Evolutionary conservation across 2,888 invertebrate species (phyloP), one percentile per base, ranked within the genome.

Genomic region (Homarus gammarus): DNA sequence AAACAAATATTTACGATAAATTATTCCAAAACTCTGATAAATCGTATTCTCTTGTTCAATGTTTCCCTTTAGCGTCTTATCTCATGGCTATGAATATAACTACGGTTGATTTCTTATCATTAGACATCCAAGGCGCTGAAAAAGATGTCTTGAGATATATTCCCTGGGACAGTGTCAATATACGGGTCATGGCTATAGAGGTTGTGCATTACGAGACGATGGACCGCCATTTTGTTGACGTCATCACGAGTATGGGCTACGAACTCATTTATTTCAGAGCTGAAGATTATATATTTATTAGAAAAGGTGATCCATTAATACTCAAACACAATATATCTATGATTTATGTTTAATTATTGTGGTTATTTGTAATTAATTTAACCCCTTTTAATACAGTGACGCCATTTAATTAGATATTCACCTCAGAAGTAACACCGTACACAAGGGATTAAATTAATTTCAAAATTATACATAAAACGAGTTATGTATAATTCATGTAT

Each of bases 51-150:
- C 15, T 38, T n/a, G 64, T 61, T 27, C 87, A 87, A n/a, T 87
- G 87, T 33, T 79, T 79, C 27, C 87, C 87, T 22, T 51, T 87
- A 0, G 40, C 22, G 1, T 81, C 87, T 10, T 79, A 49, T 38
- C 18, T 87, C 8, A 22, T 64, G 51, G 87, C 87, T 3, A 49
- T 87, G 33, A 79, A 87, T 61, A 36, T 49, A 15, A 38, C 31
- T 31, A 72, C 36, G 15, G 49, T 87, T 10, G 79, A 87, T 70
- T 79, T 87, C 68, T 70, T 87, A 40, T 78, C 79, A 3, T 51
- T 87, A 10, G 87, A 87, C 51, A 38, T 87, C 33, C 68, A 87
- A 70, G 87, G 87, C 1, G 49, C 70, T 18, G 87, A 87, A 33
- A 70, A 44, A 27, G 27, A 78, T 2, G 81, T 87, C 8, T 36